These are phyloP conservation scores for Tubulanus polymorphus DNA, from an alignment of 2,888 invertebrate genomes.

Conservation along the genomic window DNA sequence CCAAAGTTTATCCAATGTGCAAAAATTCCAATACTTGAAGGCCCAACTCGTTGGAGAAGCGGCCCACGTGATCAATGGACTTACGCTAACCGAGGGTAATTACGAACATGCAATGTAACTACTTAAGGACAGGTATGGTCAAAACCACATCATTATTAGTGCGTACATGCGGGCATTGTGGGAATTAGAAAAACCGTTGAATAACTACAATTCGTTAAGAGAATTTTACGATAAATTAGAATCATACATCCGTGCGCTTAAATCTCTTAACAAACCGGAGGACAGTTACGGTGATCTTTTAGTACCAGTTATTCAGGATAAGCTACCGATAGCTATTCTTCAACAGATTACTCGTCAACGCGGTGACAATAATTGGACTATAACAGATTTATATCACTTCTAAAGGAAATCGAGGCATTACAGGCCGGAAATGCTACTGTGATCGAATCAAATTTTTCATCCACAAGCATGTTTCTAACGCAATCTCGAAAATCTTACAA, in stretches of 20 bases:
- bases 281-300: not conserved
- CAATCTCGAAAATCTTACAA: too few species aligned
- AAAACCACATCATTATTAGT: not conserved
- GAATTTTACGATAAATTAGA: not conserved
- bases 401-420: not conserved
- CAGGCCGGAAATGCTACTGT: not conserved
- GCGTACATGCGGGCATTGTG: not conserved
- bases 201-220: not conserved
- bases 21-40: conserved; percentile 1
- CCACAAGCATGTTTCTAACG: too few species aligned
- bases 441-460: too few species aligned
- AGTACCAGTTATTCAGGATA: not conserved
- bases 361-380: not conserved
- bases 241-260: not conserved
- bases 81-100: conserved; percentile 1
- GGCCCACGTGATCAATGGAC: conserved; percentile 1
- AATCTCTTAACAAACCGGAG: not conserved
- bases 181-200: not conserved
- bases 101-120: conserved; percentile 1
- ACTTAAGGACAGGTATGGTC: not conserved
- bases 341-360: not conserved
- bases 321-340: not conserved
- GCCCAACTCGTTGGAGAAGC: not conserved
- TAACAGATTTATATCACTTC: not conserved
- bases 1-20: too few species aligned